Percentiles rank a stretch among this genome's conserved stretches.
phyloP scores from a whole-genome alignment of 2,888 invertebrate genomes.

The Miltochrista miniata region DNA sequence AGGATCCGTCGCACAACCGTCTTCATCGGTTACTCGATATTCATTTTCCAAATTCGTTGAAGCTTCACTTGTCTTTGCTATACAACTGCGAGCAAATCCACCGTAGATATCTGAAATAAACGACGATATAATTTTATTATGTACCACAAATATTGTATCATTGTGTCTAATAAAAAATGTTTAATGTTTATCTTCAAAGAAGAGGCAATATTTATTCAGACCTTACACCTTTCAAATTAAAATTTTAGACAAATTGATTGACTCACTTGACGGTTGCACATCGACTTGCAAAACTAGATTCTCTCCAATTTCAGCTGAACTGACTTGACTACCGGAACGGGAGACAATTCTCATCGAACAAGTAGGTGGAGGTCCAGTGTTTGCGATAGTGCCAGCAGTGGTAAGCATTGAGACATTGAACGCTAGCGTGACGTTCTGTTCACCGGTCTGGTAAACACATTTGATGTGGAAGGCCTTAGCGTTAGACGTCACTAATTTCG shows the following conservation, averaged over 20 bases:
- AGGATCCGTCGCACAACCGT: constrained; percentile 96
- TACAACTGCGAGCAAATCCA: constrained; percentile 96
- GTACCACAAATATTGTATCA: not conserved
- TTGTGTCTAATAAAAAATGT: not conserved
- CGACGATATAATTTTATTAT: not conserved
- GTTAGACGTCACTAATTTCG: constrained; percentile 96
- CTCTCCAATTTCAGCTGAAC: constrained; percentile 96
- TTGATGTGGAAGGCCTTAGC: constrained; percentile 98
- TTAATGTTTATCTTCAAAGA: not conserved
- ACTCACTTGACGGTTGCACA: constrained; percentile 89
- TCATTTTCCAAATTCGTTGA: constrained; percentile 91
- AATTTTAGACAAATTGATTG: not conserved
- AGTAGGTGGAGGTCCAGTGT: constrained; percentile 96
- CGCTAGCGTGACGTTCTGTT: constrained; percentile 95
- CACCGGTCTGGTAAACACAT: constrained; percentile 97
- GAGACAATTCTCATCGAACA: constrained; percentile 96
- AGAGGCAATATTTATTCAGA: not conserved
- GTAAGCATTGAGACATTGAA: constrained; percentile 98
- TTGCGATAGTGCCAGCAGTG: constrained; percentile 97
- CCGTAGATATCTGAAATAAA: constrained; percentile 90
- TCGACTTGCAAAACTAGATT: constrained; percentile 93
- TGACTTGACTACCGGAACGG: constrained; percentile 93
- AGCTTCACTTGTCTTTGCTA: constrained; percentile 95
- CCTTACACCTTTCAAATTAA: not conserved
- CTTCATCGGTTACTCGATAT: constrained; percentile 96